These are phyloP conservation scores for Ormyrus rosae DNA, from an alignment of 2,888 invertebrate species.

Conservation along the genomic window DNA sequence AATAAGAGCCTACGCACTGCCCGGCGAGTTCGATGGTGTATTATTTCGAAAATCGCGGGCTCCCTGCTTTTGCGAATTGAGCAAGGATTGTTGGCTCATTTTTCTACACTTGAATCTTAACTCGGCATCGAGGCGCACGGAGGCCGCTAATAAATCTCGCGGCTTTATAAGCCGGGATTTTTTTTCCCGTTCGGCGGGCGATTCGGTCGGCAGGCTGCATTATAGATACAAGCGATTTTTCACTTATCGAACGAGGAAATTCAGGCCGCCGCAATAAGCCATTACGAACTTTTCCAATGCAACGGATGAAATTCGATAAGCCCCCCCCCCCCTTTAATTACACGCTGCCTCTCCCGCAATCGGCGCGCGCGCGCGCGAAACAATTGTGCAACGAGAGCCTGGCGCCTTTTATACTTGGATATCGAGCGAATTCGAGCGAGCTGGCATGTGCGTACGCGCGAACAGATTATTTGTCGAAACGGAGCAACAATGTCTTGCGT, in stretches of 20 bases:
- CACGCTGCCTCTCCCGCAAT: not conserved
- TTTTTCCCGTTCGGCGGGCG: not conserved
- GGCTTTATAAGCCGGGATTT: too few species aligned
- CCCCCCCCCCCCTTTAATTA: slow-evolving; percentile 8
- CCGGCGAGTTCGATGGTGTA: too few species aligned
- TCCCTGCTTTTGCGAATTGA: too few species aligned
- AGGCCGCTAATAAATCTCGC: not conserved
- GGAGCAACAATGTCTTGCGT: too few species aligned
- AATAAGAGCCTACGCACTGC: too few species aligned
- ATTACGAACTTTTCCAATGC: slow-evolving; percentile 20
- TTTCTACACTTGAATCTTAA: too few species aligned
- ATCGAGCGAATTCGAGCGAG: too few species aligned
- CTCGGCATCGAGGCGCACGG: too few species aligned
- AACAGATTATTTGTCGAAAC: too few species aligned
- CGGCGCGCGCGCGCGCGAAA: not conserved
- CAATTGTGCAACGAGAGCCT: slow-evolving; percentile 26
- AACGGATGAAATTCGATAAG: slow-evolving; percentile 44
- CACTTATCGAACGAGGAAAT: slow-evolving; percentile 40
- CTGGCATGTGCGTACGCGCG: too few species aligned
- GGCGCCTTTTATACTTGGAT: not conserved
- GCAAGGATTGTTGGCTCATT: too few species aligned
- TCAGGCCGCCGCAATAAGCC: not conserved
- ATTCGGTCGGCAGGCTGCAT: not conserved
- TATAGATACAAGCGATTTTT: slow-evolving; percentile 8
- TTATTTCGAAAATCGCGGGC: too few species aligned